phyloP scores from a whole-genome alignment of 2,797 vertebrate species.

The Eleutherodactylus coqui region DNA sequence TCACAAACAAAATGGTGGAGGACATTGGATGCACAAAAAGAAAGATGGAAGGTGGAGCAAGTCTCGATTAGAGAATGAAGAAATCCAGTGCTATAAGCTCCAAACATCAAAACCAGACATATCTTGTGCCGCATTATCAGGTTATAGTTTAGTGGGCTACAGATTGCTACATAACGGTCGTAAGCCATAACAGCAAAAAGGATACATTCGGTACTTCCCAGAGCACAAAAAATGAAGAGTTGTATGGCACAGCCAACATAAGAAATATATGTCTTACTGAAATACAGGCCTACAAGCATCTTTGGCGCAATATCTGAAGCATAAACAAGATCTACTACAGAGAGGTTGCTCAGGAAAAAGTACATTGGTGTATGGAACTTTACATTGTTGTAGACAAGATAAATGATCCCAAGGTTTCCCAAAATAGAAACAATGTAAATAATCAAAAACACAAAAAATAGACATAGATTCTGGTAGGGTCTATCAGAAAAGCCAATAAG shows the following conservation, averaged over 20 bases:
- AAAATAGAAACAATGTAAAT: constrained; percentile 36
- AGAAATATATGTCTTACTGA: neutral
- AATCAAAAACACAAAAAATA: constrained; percentile 28
- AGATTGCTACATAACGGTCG: constrained; percentile 51
- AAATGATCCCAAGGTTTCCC: constrained; percentile 31
- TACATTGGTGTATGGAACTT: constrained; percentile 62
- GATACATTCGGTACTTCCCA: constrained; percentile 49
- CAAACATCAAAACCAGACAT: constrained; percentile 17
- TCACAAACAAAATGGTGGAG: constrained; percentile 57
- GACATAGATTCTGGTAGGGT: neutral
- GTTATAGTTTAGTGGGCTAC: constrained; percentile 41
- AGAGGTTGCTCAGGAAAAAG: constrained; percentile 46
- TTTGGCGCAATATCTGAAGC: constrained; percentile 38
- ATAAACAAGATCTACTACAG: constrained; percentile 34
- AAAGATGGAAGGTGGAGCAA: constrained; percentile 36
- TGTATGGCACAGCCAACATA: constrained; percentile 33
- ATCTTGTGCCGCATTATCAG: constrained; percentile 24
- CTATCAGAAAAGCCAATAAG: neutral
- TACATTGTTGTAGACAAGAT: constrained; percentile 41
- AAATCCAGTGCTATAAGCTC: constrained; percentile 15
- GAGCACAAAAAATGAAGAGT: constrained; percentile 37
- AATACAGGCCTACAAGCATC: constrained; percentile 7
- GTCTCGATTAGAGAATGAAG: constrained; percentile 48
- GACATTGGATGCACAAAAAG: constrained; percentile 45
- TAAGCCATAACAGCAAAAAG: constrained; percentile 55